A percentile compares a stretch with the other conserved stretches of the same genome.
Conservation (phyloP, 1,140 invertebrate genomes). For the Thaumetopoea pityocampa region DNA sequence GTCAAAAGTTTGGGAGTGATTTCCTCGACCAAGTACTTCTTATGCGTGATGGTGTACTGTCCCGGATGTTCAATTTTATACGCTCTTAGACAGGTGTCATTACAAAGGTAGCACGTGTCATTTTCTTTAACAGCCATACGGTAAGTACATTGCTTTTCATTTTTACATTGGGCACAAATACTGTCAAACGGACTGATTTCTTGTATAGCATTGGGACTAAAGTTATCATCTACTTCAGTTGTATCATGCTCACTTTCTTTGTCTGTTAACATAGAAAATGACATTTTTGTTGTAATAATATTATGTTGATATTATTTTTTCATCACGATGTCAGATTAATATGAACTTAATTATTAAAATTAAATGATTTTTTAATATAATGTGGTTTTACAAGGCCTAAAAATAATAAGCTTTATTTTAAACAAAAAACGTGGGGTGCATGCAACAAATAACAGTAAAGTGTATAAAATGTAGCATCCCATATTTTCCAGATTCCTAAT, state of each 20-base stretch:
- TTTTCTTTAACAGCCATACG: conserved; percentile 35
- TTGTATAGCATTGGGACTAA: conserved; percentile 38
- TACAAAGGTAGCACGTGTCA: conserved; percentile 53
- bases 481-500: no score
- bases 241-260: conserved; percentile 55
- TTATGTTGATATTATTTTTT: no score
- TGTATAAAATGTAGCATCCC: no score
- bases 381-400: no score
- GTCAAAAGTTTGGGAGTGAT: conserved; percentile 42
- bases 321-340: no score
- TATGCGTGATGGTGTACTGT: conserved; percentile 42
- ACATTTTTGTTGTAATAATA: conserved; percentile 2
- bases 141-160: conserved; percentile 41
- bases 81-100: conserved; percentile 35
- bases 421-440: no score
- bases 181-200: conserved; percentile 46
- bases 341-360: no score
- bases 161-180: conserved; percentile 51
- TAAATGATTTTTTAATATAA: no score
- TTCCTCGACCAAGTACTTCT: conserved; percentile 66
- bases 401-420: no score
- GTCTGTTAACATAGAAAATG: conserved; percentile 35
- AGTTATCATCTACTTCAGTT: conserved; percentile 33
- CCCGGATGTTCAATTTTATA: conserved; percentile 41
- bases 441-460: no score